Evolutionary conservation across 2,797 vertebrate species (phyloP).

Genomic region (Pelobates cultripes): DNA sequence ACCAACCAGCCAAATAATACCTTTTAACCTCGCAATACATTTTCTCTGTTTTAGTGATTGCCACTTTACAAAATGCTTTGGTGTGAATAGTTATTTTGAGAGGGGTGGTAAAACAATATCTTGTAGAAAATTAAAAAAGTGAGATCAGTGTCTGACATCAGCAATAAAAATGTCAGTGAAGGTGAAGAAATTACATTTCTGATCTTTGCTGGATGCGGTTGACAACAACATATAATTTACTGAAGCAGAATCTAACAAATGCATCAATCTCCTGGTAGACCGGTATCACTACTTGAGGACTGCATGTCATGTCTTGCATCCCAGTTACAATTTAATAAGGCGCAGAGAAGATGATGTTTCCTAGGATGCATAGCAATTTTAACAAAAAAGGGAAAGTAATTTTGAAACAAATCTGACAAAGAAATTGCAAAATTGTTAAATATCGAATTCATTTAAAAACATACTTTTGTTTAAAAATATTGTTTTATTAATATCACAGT

Average conservation of each 20-base stretch:
- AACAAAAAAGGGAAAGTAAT: constrained; percentile 2
- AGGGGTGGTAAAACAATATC: constrained; percentile 25
- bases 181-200: constrained; percentile 53
- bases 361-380: constrained; percentile 29
- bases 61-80: constrained; percentile 13
- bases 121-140: constrained; percentile 55
- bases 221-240: constrained; percentile 53
- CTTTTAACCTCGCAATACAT: neutral
- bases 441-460: no score
- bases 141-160: constrained; percentile 53
- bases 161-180: constrained; percentile 53
- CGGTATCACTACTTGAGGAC: constrained; percentile 42
- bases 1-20: neutral
- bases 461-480: no score
- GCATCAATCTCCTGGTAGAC: constrained; percentile 48
- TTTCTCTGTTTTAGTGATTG: neutral
- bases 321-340: constrained; percentile 52
- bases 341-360: constrained; percentile 26
- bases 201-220: constrained; percentile 53
- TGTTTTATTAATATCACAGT: no score
- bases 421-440: no score
- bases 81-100: constrained; percentile 26
- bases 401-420: no score
- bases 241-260: constrained; percentile 49
- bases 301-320: constrained; percentile 48